Evolutionary conservation across 2,797 vertebrate genomes (phyloP).

Genomic region (Calcarius lapponicus): DNA sequence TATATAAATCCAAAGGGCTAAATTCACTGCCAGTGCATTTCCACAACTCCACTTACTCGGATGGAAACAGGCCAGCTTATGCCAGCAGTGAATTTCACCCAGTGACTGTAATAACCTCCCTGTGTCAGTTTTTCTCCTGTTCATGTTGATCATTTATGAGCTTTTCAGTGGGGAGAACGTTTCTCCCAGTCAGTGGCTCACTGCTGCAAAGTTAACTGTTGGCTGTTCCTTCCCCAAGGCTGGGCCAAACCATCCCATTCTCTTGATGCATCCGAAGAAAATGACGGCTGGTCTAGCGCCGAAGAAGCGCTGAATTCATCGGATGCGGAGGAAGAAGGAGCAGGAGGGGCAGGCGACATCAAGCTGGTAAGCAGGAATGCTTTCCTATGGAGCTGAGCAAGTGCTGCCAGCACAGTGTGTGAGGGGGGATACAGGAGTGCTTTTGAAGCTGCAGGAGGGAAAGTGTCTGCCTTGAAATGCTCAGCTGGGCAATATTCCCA

Average conservation of each 20-base stretch:
- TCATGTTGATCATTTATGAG: background rate
- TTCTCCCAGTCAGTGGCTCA: background rate
- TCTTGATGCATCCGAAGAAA: constrained; percentile 90
- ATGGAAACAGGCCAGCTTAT: background rate
- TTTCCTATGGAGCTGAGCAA: background rate
- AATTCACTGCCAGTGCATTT: background rate
- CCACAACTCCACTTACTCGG: background rate
- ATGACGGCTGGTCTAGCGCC: constrained; percentile 91
- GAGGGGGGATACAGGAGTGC: background rate
- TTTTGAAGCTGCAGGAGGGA: background rate
- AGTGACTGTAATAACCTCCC: background rate
- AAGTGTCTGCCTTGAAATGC: background rate
- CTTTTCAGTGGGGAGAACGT: background rate
- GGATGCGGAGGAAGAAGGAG: constrained; percentile 89
- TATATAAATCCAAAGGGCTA: background rate
- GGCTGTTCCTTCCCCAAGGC: constrained; percentile 74
- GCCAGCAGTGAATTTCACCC: background rate
- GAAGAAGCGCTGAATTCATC: constrained; percentile 94
- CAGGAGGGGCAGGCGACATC: constrained; percentile 61
- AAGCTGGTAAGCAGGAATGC: constrained; percentile 85
- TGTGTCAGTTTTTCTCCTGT: background rate
- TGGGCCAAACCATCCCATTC: constrained; percentile 90
- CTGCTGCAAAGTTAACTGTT: background rate
- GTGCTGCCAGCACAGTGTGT: background rate
- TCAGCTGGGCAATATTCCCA: background rate